Evolutionary conservation across 2,113 vertebrate species (phyloP), one percentile per base, ranked within the genome.

Genomic region (Hippocampus comes): DNA sequence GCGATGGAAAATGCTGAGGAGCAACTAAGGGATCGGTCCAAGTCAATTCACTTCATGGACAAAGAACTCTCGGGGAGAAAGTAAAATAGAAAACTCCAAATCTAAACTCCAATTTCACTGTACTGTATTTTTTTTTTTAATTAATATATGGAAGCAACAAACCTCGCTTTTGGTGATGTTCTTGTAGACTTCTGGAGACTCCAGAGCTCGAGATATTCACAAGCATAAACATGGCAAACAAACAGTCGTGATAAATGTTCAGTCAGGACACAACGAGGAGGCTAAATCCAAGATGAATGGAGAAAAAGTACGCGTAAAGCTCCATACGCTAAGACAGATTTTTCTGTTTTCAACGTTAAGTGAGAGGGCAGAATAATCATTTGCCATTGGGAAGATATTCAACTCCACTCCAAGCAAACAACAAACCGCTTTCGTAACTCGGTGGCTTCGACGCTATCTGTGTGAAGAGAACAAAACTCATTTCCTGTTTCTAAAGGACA

Each of bases 391-490:
- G 34, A 10, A 10, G 23, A 65, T 4, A 43, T 17, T 23, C 63
- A 25, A 66, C 43, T 66, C 7, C 21, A 25, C 20, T 66, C 17
- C 2, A 23, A 61, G 18, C 23, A 60, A 30, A 60, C 23, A 60
- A 60, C 23, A 60, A 60, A 60, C 57, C 53, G 34, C 63, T 76
- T 78, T 68, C 43, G 59, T 42, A 42, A 55, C 43, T 61, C 34
- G 5, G 69, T 70, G 60, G 27, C 20, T 46, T 56, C 27, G 49
- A n/a, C 67, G 21, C 34, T 38, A 64, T 21, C 67, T 5, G 27
- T 34, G 30, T 34, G 38, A 41, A 79, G 69, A 48, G 64, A 18
- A 41, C 10, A 63, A 46, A 78, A 82, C 43, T 53, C 56, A 71
- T 72, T 66, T 68, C 25, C 72, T 64, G 48, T 38, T 70, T 48